Base-by-base conservation (phyloP, 2,888 invertebrate species). In the Adineta ricciae region DNA sequence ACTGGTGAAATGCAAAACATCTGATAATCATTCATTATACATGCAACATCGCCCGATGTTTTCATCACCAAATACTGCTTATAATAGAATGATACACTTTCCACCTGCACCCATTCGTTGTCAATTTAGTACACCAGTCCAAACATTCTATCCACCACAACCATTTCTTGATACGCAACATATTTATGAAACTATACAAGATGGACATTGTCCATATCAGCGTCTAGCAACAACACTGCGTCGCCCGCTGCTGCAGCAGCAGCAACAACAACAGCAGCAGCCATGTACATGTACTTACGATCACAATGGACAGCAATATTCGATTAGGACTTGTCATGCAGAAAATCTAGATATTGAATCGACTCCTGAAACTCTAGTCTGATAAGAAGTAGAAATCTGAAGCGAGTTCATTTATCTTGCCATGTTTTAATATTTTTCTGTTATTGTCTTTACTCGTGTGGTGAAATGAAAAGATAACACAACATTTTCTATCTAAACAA, bases 321-420 rank as follows among this genome's bases (percentile, higher is more conserved):
- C 38, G 2, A n/a, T 8, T n/a, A 78, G 78, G 19, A 78, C 78
- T 78, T 24, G 24, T 9, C 24, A 41, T 78, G 24, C 11, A 24
- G 41, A 78, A n/a, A 24, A 78, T 41, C 24, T 41, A 78, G 41
- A 19, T 78, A 78, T 14, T 19, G 41, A 41, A 41, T 41, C 41
- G 9, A 78, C 36, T 78, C 78, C 78, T 24, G 78, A 78, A 78
- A 78, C 78, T 36, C 78, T 78, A 41, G 78, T 78, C 78, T 78
- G 41, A 78, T 78, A n/a, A 11, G 24, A 78, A 41, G 14, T 2
- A 38, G 32, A 78, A 5, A 32, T 64, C 27, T 32, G 19, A 64
- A 11, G 32, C 32, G 64, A 64, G 64, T 64, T 64, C 50, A 50
- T 32, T 32, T 64, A 16, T 64, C 64, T 64, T 64, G 64, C 32